Percentiles rank a stretch among this genome's conserved stretches.
phyloP scores from a whole-genome alignment of 2,888 invertebrate species.

The Hedya salicella region DNA sequence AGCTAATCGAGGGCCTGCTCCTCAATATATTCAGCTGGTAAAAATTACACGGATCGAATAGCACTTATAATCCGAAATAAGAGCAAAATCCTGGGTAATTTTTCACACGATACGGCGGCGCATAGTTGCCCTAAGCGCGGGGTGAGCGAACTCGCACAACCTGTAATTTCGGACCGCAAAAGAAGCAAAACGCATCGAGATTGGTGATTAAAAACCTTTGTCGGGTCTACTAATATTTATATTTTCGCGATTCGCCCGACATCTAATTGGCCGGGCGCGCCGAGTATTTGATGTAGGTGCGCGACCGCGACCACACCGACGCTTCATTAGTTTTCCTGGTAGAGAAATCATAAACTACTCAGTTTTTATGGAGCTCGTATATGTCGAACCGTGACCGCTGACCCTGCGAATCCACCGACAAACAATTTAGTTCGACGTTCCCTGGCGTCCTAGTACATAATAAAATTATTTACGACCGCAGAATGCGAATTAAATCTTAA shows the following conservation, averaged over 20 bases:
- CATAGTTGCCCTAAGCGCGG: slow-evolving; percentile 83
- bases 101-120: slow-evolving; percentile 81
- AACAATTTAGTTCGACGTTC: slow-evolving; percentile 48
- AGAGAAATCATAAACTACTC: slow-evolving; percentile 76
- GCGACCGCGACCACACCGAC: slow-evolving; percentile 75
- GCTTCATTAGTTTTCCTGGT: slow-evolving; percentile 82
- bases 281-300: slow-evolving; percentile 73
- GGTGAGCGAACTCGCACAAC: slow-evolving; percentile 82
- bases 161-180: slow-evolving; percentile 85
- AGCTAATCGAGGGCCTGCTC: slow-evolving; percentile 43
- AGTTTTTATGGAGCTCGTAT: slow-evolving; percentile 71
- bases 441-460: slow-evolving; percentile 7
- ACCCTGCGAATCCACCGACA: slow-evolving; percentile 60
- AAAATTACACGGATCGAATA: slow-evolving; percentile 79
- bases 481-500: slow-evolving; percentile 7
- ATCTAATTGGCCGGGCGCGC: slow-evolving; percentile 81
- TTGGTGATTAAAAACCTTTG: slow-evolving; percentile 85
- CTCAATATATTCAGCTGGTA: slow-evolving; percentile 66
- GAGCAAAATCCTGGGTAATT: slow-evolving; percentile 79
- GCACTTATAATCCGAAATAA: slow-evolving; percentile 79
- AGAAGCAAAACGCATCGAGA: slow-evolving; percentile 80
- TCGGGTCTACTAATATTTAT: slow-evolving; percentile 86
- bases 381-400: slow-evolving; percentile 71
- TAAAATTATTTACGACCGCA: slow-evolving; percentile 14
- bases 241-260: slow-evolving; percentile 83